These are phyloP conservation scores for Dryas iulia DNA, from an alignment of 1,140 invertebrate genomes.

Conservation along the genomic window DNA sequence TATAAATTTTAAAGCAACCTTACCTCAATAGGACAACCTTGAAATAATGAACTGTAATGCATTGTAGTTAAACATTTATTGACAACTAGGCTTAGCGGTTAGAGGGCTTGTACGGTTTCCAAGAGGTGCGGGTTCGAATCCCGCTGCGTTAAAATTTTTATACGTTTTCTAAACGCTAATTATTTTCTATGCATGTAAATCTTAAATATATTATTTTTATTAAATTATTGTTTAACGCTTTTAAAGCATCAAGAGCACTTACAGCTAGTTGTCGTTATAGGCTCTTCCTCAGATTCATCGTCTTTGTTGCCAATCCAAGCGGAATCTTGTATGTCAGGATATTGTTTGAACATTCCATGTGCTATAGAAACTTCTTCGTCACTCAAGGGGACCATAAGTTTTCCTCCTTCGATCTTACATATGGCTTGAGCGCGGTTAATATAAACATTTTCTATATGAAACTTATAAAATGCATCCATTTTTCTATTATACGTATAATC, in stretches of 20 bases:
- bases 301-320: conserved; percentile 36
- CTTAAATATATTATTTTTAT: too few species aligned
- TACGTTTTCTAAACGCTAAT: too few species aligned
- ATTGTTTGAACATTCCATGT: conserved; percentile 54
- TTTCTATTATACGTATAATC: conserved; percentile 52
- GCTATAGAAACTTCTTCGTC: conserved; percentile 40
- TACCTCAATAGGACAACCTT: too few species aligned
- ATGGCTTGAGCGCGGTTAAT: not conserved
- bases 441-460: conserved; percentile 38
- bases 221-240: too few species aligned
- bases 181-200: too few species aligned
- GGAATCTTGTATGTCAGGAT: conserved; percentile 44
- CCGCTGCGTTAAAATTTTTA: too few species aligned
- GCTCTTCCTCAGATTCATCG: conserved; percentile 25
- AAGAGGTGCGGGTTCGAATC: too few species aligned
- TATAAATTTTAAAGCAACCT: too few species aligned
- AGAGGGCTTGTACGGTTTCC: too few species aligned
- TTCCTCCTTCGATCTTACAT: conserved; percentile 42
- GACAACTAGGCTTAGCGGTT: too few species aligned
- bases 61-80: too few species aligned
- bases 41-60: too few species aligned
- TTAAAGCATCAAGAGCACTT: conserved; percentile 1
- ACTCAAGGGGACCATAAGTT: conserved; percentile 34
- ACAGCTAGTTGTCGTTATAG: not conserved
- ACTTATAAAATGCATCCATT: conserved; percentile 55